Conservation (phyloP, 2,113 vertebrate genomes). For the Danio rerio region DNA sequence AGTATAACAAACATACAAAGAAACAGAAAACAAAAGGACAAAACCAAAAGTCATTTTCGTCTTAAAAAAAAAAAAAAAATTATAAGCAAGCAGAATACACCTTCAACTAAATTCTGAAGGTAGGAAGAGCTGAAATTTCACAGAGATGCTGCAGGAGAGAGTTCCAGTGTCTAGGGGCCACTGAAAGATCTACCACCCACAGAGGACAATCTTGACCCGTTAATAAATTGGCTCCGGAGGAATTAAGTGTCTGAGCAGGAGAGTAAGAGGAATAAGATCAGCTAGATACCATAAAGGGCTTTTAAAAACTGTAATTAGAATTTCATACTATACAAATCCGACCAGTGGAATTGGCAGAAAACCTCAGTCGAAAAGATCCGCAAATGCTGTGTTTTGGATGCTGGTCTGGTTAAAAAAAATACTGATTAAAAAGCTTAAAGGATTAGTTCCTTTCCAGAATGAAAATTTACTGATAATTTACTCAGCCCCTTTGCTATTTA, state of each 20-base stretch:
- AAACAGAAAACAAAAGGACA: too few relatives aligned
- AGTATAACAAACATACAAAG: too few relatives aligned
- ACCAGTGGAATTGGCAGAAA: background rate
- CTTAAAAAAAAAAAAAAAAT: too few relatives aligned
- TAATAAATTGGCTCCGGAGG: slow-evolving; percentile 32
- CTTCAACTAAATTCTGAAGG: background rate
- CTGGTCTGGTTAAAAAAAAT: background rate
- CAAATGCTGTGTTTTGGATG: background rate
- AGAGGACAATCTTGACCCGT: slow-evolving; percentile 13
- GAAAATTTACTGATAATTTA: too few relatives aligned
- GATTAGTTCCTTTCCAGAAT: too few relatives aligned
- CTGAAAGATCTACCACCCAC: slow-evolving; percentile 25
- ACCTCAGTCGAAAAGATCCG: background rate
- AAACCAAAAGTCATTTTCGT: too few relatives aligned
- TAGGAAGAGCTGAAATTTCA: slow-evolving; percentile 1
- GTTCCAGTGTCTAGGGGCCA: slow-evolving; percentile 5
- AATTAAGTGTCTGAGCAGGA: slow-evolving; percentile 21
- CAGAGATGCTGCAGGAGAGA: background rate
- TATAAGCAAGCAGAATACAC: background rate
- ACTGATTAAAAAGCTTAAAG: background rate
- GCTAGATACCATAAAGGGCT: slow-evolving; percentile 20
- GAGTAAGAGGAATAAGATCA: slow-evolving; percentile 21
- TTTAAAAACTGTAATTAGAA: slow-evolving; percentile 20
- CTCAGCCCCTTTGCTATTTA: too few relatives aligned
- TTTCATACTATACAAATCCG: background rate